Base-by-base conservation (phyloP, 2,888 invertebrate genomes). In the Drosophila histrio region DNA sequence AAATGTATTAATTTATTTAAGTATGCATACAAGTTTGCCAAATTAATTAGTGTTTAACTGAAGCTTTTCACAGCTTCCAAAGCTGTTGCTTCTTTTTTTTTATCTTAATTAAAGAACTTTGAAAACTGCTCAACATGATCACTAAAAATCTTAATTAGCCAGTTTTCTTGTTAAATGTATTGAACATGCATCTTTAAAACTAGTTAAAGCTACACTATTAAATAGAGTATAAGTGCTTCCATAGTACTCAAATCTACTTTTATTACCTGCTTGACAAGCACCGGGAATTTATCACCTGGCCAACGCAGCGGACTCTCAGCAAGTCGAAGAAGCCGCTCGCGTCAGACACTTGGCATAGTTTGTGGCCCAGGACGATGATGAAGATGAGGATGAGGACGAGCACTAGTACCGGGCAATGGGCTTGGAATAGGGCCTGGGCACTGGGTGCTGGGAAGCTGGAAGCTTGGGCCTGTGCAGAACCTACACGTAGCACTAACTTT, bases 401-500 rank as follows among this genome's bases (percentile, higher is more conserved):
- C 36, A 64, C 43, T 21, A 49, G 22, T 7, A 32, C 11, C 32
- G 30, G 43, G 59, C 46, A 41, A 28, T 32, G 49, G 46, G 30
- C 53, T 38, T 38, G 38, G 11, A 53, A 34, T 66, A 39, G 52
- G 73, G 61, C 56, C 34, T 57, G 21, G 72, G 8, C 38, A 26
- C 11, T 52, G 21, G 39, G 52, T 52, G 52, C 38, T 17, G 39
- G 32, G 34, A 19, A 15, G 32, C 50, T 43, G 44, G 30, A 7
- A n/a, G 19, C 22, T 28, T 50, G 46, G 24, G 58, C 43, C 19
- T 59, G 52, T 32, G 57, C 26, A 46, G 50, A 69, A 63, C 68
- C 74, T 82, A 78, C 88, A 88, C 84, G 87, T 85, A 88, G 86
- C 87, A 82, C 86, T 85, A 85, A 85, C 84, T 85, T 85, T 78